Percentiles rank a stretch among this genome's conserved stretches.
These are phyloP conservation scores for Anguilla megastoma DNA, from an alignment of 2,797 vertebrate species.

Conservation along the genomic window DNA sequence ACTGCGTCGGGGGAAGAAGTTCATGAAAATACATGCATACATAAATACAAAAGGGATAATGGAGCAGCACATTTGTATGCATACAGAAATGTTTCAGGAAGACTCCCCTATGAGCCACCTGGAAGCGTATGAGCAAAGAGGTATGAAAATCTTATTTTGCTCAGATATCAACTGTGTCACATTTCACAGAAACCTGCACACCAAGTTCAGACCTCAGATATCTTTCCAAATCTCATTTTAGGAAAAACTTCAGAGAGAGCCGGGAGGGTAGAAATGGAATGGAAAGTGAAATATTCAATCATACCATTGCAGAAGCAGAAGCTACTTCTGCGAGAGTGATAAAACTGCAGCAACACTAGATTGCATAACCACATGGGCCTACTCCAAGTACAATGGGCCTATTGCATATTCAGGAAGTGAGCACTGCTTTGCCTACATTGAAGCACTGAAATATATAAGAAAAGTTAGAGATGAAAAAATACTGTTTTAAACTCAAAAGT, in stretches of 20 bases:
- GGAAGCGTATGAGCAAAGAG: background rate
- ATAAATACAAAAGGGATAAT: background rate
- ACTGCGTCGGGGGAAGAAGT: background rate
- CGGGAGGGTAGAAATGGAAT: background rate
- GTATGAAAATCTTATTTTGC: background rate
- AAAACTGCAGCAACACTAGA: background rate
- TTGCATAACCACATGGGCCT: background rate
- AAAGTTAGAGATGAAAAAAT: background rate
- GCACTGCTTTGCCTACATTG: background rate
- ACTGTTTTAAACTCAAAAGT: background rate
- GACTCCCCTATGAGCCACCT: background rate
- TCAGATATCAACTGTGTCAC: background rate
- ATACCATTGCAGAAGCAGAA: background rate
- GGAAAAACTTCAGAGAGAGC: background rate
- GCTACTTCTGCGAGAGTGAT: background rate
- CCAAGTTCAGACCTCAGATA: background rate
- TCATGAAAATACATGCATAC: background rate
- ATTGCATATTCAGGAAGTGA: background rate
- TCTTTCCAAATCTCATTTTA: background rate
- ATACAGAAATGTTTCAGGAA: background rate
- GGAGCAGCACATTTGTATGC: background rate
- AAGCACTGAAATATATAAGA: background rate
- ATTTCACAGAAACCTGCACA: background rate
- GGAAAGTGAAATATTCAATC: background rate
- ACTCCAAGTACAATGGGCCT: background rate